Evolutionary conservation across 2,888 invertebrate genomes (phyloP), one percentile per base, ranked within the genome.

Genomic region (Himalopsyche japonica): DNA sequence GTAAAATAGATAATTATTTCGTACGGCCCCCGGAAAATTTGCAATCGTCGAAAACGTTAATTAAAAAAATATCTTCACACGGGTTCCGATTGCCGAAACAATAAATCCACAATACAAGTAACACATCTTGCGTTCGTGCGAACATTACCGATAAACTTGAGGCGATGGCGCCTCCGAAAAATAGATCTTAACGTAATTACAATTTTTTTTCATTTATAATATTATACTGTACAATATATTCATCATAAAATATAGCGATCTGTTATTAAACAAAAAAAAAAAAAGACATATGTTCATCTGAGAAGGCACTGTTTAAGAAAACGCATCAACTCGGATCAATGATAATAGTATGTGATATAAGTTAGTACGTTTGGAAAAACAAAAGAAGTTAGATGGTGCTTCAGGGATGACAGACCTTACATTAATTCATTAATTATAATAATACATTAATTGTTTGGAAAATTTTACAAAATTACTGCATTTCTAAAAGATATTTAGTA

Each of bases 171-270:
- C 30, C 81, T 76, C 77, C 47, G 18, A 32, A 84, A 57, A 70
- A 70, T 70, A 70, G 20, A 27, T 27, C 20, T 27, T 70, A 70
- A 27, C 24, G 79, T 82, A 82, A 84, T 86, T 80, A 84, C 82
- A 86, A 80, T 82, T 80, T 79, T 47, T 43, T 43, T 70, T 27
- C 70, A 24, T 79, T 81, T 81, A 83, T 85, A 80, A 81, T 85
- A 83, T 70, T 70, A 70, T 30, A 81, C 82, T 86, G 86, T 86
- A 86, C 86, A 86, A 86, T 86, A 86, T 86, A 86, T 86, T 86
- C 84, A 86, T 86, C 81, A 78, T 84, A 86, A 86, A 86, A 84
- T 84, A 84, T 70, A 70, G 70, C 70, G 27, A 70, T 70, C 70
- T 77, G 79, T 86, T 76, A 82, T 64, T 79, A 76, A 82, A 79